Base-by-base conservation (phyloP, 2,113 vertebrate genomes). In the Acinonyx jubatus region DNA sequence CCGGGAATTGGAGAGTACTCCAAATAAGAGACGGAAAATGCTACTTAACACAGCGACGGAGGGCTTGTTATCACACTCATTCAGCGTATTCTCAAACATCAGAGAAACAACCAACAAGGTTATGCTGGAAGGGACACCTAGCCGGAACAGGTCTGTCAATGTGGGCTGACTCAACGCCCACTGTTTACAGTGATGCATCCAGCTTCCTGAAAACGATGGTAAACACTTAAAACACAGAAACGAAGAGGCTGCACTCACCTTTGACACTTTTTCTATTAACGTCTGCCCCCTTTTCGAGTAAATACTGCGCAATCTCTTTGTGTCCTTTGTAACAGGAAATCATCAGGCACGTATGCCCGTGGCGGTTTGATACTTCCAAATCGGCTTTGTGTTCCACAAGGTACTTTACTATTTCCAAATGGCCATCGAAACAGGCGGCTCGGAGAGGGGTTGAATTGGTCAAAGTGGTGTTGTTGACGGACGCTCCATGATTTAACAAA, bases 261-360 rank as follows among this genome's bases (percentile, higher is more conserved):
- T 99, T 99, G 15, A 99, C 99, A 95, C 99, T 99, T 97, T 99
- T 99, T 84, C 99, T 99, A 98, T 99, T 99, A 33, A 99, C 99
- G 98, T 99, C 99, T 33, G 99, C 99, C 7, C 99, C 99, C 93
- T 99, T 99, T 98, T 99, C 99, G 98, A 99, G 99, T 94, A 99
- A 99, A 98, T 99, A 99, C 98, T 99, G 99, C 4, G 99, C 99
- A 36, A 99, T 99, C 96, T 99, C 99, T 97, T 99, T 99, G 98
- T 99, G 99, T 78, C 99, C 99, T 97, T 99, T 99, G 98, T 99
- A 99, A 97, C 99, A 99, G 5, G 99, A 99, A 94, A 99, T 99
- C 99, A 99, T 99, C 83, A 99, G 99, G 98, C 99, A 99, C 0
- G 99, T 99, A 97, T 99, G 99, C 0, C 99, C 99, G 1, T 99